These are phyloP conservation scores for Crematogaster levior DNA, from an alignment of 2,888 invertebrate genomes.

Conservation along the genomic window DNA sequence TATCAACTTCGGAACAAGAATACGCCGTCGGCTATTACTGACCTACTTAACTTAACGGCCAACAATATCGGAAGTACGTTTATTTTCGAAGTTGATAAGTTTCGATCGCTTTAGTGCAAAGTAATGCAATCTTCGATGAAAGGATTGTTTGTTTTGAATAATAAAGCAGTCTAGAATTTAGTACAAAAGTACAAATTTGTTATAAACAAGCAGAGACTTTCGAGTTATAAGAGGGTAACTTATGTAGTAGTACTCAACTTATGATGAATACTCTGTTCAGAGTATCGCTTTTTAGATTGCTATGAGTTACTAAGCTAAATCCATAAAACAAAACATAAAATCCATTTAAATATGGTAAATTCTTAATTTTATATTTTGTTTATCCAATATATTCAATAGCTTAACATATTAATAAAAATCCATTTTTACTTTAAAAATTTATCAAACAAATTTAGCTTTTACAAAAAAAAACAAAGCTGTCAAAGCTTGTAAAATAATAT, in stretches of 20 bases:
- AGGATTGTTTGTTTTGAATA: slow-evolving; percentile 40
- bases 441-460: neutral
- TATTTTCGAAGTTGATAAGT: slow-evolving; percentile 30
- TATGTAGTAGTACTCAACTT: slow-evolving; percentile 33
- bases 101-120: slow-evolving; percentile 40
- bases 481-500: neutral
- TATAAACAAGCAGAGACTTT: slow-evolving; percentile 3
- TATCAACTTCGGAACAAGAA: slow-evolving; percentile 23
- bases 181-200: slow-evolving; percentile 42
- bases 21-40: slow-evolving; percentile 38
- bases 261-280: slow-evolving; percentile 14
- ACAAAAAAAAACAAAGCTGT: neutral
- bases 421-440: neutral
- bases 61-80: slow-evolving; percentile 39
- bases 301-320: slow-evolving; percentile 14
- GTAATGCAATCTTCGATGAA: slow-evolving; percentile 35
- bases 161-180: slow-evolving; percentile 38
- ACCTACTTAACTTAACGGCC: slow-evolving; percentile 28
- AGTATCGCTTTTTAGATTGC: slow-evolving; percentile 9
- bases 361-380: neutral
- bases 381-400: no score
- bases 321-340: neutral
- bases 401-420: no score
- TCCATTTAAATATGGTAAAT: neutral
- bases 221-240: slow-evolving; percentile 16